These are phyloP conservation scores for Agapornis canus DNA, from an alignment of 2,797 vertebrate species.

Conservation along the genomic window DNA sequence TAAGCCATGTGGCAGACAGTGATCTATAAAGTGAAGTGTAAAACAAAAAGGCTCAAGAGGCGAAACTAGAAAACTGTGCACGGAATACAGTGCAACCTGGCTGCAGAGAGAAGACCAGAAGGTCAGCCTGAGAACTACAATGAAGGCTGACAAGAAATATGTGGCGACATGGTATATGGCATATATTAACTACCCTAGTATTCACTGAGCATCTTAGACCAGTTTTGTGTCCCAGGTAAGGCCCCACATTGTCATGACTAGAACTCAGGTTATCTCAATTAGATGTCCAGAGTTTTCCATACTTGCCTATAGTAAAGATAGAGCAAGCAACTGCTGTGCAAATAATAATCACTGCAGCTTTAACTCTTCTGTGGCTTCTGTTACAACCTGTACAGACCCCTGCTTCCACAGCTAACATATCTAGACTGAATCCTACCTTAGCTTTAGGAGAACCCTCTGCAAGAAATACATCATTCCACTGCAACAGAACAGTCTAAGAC, in stretches of 20 bases:
- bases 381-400: neutral
- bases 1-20: neutral
- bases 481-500: neutral
- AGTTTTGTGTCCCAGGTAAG: neutral
- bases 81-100: neutral
- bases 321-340: neutral
- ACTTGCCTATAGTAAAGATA: neutral
- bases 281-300: neutral
- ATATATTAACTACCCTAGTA: neutral
- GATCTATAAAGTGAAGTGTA: neutral
- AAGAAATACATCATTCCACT: neutral
- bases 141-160: neutral
- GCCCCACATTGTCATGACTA: neutral
- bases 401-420: neutral
- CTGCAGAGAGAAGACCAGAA: neutral
- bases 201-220: neutral
- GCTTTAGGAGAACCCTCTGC: neutral
- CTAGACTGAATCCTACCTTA: neutral
- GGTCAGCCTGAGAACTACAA: neutral
- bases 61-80: neutral
- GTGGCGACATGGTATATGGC: fast-evolving
- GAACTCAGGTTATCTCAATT: neutral
- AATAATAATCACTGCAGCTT: neutral
- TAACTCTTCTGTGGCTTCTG: neutral
- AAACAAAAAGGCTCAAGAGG: neutral